Conservation (phyloP, 1,140 invertebrate genomes). For the Drosophila subobscura region DNA sequence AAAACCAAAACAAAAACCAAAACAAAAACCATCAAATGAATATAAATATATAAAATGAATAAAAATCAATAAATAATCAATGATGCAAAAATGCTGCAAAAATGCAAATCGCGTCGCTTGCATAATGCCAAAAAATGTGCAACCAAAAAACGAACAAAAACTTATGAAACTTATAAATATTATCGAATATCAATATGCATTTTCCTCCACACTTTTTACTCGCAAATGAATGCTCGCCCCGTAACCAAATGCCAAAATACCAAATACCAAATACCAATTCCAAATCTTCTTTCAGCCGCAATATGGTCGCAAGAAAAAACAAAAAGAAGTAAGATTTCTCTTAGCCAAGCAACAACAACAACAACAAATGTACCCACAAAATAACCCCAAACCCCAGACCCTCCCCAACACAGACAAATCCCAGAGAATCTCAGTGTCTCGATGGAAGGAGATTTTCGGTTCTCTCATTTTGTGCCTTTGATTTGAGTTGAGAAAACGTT, state of each 20-base stretch:
- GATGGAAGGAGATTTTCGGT: slow-evolving; percentile 45
- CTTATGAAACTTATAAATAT: background rate
- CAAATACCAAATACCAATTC: slow-evolving; percentile 67
- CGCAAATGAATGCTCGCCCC: slow-evolving; percentile 45
- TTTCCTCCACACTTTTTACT: slow-evolving; percentile 40
- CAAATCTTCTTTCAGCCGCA: slow-evolving; percentile 84
- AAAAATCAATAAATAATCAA: slow-evolving; percentile 37
- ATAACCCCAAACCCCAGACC: background rate
- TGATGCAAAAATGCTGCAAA: slow-evolving; percentile 8
- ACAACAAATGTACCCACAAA: slow-evolving; percentile 7
- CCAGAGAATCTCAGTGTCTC: slow-evolving; percentile 18
- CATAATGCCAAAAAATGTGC: slow-evolving; percentile 30
- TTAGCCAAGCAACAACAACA: slow-evolving; percentile 42
- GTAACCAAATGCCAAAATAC: slow-evolving; percentile 65
- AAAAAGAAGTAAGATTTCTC: slow-evolving; percentile 95
- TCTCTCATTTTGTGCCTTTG: slow-evolving; percentile 38
- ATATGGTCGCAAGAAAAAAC: slow-evolving; percentile 97
- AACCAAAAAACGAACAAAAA: slow-evolving; percentile 21
- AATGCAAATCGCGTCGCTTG: slow-evolving; percentile 65
- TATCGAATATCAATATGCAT: slow-evolving; percentile 26
- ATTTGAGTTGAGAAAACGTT: slow-evolving; percentile 53
- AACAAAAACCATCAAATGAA: slow-evolving; percentile 13
- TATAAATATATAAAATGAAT: slow-evolving; percentile 18
- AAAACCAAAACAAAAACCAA: slow-evolving; percentile 18
- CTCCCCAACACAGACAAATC: slow-evolving; percentile 12